Conservation (phyloP, 2,888 invertebrate species). For the Esperia sulphurella region DNA sequence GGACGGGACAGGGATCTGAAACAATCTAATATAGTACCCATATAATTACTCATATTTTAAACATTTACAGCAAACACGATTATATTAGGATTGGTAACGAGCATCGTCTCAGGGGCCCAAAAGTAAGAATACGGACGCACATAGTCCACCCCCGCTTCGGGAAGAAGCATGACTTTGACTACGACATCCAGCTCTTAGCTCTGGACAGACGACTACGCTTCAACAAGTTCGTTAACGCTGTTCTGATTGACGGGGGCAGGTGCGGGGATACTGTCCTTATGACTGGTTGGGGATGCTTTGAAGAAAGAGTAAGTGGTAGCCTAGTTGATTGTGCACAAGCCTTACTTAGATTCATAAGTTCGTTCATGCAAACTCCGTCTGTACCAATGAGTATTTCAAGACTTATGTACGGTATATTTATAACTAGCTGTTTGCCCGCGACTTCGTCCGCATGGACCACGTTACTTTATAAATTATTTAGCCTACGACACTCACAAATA, state of each 20-base stretch:
- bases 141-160: constrained; percentile 44
- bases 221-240: constrained; percentile 24
- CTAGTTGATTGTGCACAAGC: no score
- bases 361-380: no score
- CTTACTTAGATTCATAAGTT: no score
- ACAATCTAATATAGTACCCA: no score
- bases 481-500: no score
- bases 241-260: constrained; percentile 29
- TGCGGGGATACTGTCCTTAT: constrained; percentile 32
- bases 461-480: no score
- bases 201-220: constrained; percentile 29
- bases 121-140: constrained; percentile 32
- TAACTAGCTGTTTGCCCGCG: no score
- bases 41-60: no score
- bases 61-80: constrained; percentile 3
- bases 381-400: no score
- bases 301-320: constrained; percentile 39
- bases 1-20: no score
- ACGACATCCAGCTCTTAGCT: constrained; percentile 47
- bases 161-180: constrained; percentile 42
- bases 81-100: constrained; percentile 47
- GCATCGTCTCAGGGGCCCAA: constrained; percentile 29
- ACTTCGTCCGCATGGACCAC: no score
- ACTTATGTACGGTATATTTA: no score
- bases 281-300: constrained; percentile 56